phyloP scores from a whole-genome alignment of 2,113 vertebrate species.

The Scartelaos histophorus region DNA sequence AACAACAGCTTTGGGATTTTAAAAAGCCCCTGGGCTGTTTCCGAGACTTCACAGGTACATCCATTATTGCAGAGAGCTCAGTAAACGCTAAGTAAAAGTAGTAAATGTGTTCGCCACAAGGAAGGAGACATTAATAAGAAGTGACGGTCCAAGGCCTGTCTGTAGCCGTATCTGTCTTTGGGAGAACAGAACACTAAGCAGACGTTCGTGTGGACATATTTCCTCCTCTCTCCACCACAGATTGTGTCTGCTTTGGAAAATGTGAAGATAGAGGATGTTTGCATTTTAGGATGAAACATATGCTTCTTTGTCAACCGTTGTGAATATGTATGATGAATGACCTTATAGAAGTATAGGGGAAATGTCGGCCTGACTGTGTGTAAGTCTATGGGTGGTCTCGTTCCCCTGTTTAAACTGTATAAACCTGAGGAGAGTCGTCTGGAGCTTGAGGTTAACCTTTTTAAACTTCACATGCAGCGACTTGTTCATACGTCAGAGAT shows the following conservation, averaged over 20 bases:
- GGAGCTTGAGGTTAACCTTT: conserved; percentile 1
- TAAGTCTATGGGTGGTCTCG: conserved; percentile 3
- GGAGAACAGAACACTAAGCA: conserved; percentile 2
- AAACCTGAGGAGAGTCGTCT: background rate
- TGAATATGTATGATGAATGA: conserved; percentile 5
- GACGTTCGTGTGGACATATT: conserved; percentile 12
- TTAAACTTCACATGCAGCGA: background rate
- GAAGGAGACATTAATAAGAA: conserved; percentile 3
- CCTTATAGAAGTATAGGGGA: background rate
- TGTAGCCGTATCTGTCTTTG: background rate
- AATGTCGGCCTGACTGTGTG: background rate
- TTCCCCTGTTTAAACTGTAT: background rate
- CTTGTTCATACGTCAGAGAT: background rate
- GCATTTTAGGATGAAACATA: background rate
- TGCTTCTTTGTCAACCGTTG: background rate
- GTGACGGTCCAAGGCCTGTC: conserved; percentile 9
- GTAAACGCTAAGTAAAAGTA: conserved; percentile 2
- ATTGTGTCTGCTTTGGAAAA: conserved; percentile 4
- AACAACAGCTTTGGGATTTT: conserved; percentile 3
- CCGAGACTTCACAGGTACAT: background rate
- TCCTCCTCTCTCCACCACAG: background rate
- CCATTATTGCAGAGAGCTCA: conserved; percentile 1
- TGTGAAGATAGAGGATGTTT: conserved; percentile 6
- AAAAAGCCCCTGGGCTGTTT: background rate
- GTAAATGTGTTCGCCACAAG: conserved; percentile 9